These are phyloP conservation scores for Andrena haemorrhoa DNA, from an alignment of 2,888 invertebrate species.

Conservation along the genomic window DNA sequence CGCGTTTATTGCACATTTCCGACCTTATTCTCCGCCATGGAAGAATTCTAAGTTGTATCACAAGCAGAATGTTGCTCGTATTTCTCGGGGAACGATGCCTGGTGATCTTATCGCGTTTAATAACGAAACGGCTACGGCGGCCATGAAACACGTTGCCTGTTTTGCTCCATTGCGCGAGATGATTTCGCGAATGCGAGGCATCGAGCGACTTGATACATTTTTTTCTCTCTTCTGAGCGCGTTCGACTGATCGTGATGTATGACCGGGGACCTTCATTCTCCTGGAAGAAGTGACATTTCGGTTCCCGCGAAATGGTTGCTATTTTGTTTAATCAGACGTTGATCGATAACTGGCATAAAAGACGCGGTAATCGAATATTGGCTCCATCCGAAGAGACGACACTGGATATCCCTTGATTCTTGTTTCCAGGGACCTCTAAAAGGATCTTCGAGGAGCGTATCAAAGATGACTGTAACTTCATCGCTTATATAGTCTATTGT, in stretches of 20 bases:
- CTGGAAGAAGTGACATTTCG: neutral
- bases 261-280: neutral
- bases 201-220: neutral
- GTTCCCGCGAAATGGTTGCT: neutral
- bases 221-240: neutral
- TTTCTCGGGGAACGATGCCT: slow-evolving; percentile 27
- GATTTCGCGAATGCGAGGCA: neutral
- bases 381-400: slow-evolving; percentile 5
- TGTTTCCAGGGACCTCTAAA: slow-evolving; percentile 34
- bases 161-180: neutral
- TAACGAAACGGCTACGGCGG: slow-evolving; percentile 18
- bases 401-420: slow-evolving; percentile 34
- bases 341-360: slow-evolving; percentile 32
- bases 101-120: slow-evolving; percentile 35
- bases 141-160: neutral
- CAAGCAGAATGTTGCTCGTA: slow-evolving; percentile 12
- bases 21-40: slow-evolving; percentile 52
- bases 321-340: slow-evolving; percentile 25
- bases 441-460: slow-evolving; percentile 19
- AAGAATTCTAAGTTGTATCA: slow-evolving; percentile 58
- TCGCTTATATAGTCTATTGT: neutral
- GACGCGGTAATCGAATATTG: slow-evolving; percentile 5
- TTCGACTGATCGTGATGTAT: neutral
- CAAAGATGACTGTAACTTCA: neutral
- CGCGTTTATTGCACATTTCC: slow-evolving; percentile 63